Evolutionary conservation across 2,888 invertebrate species (phyloP), one percentile per base, ranked within the genome.

Genomic region (Rugalucina vietnamica): DNA sequence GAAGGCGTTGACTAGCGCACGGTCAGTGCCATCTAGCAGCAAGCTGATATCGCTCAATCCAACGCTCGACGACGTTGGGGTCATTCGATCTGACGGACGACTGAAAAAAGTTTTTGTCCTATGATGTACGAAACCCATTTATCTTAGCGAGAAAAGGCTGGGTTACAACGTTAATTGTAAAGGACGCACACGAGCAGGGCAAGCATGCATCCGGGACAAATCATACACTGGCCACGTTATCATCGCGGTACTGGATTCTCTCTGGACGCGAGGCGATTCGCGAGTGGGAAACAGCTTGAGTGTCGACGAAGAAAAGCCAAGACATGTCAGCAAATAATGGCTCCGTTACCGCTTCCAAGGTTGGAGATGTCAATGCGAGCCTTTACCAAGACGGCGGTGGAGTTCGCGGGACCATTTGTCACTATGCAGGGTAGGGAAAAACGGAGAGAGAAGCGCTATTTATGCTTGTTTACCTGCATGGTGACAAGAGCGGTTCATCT

Each of bases 391-490:
- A 72, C 57, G 8, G 75, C 85, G 12, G 84, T 85, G 0, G 85
- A 88, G 37, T 87, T 39, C 78, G 84, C 60, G 0, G 87, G 85
- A 39, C 81, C 85, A 18, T 85, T 85, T n/a, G 65, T 72, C 0
- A 86, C 85, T 1, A 71, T 74, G 3, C 86, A 87, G 79, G 87
- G 85, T 2, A 29, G 81, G 10, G 86, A 85, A 12, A 88, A 83
- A 72, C 18, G 72, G 2, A 21, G 83, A 39, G 32, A 54, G 27
- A 89, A 88, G 60, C 57, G 89, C 10, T 89, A 86, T 70, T 27
- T 87, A 27, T 86, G 85, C 43, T 24, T 89, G 2, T 90, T 90
- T 39, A 89, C 89, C 1, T 90, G 89, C 70, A 18, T 88, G 1
- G 43, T 73, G 0, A 71, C 81, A 4, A 70, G 88, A 70, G 84